These are phyloP conservation scores for Capitella teleta DNA, from an alignment of 1,140 invertebrate species.

Conservation along the genomic window DNA sequence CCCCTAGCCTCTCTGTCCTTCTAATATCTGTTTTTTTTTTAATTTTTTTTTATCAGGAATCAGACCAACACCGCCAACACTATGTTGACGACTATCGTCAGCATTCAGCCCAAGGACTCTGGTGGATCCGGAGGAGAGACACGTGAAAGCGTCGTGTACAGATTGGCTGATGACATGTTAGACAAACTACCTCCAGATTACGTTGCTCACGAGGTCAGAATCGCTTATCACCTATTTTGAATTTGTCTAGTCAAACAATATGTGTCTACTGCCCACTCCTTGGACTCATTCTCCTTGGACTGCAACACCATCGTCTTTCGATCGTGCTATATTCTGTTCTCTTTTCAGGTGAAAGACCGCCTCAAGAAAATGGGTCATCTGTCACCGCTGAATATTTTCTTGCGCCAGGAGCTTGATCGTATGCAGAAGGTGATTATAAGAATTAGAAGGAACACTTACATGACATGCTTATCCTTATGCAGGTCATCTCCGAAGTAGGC, in stretches of 20 bases:
- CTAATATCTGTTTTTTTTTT: not conserved
- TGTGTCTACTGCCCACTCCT: too few species aligned
- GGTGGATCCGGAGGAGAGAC: conserved; percentile 66
- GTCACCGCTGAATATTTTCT: conserved; percentile 54
- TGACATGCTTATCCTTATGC: too few species aligned
- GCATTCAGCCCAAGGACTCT: conserved; percentile 84
- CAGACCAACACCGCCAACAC: conserved; percentile 47
- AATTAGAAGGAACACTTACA: conserved; percentile 70
- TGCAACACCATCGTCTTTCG: not conserved
- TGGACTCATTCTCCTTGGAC: not conserved
- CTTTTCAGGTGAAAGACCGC: conserved; percentile 33
- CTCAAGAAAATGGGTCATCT: conserved; percentile 47
- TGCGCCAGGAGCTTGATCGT: conserved; percentile 83
- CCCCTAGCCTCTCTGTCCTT: not conserved
- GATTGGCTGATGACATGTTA: conserved; percentile 87
- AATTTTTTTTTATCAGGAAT: conserved; percentile 21
- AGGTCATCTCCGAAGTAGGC: conserved; percentile 66
- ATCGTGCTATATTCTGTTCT: not conserved
- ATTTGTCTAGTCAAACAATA: too few species aligned
- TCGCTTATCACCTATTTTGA: too few species aligned
- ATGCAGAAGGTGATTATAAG: conserved; percentile 90
- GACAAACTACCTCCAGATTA: conserved; percentile 82
- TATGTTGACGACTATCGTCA: conserved; percentile 86
- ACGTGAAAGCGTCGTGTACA: conserved; percentile 80
- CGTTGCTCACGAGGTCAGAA: conserved; percentile 76